Evolutionary conservation across 2,888 invertebrate species (phyloP).

Genomic region (Cryptus armator): DNA sequence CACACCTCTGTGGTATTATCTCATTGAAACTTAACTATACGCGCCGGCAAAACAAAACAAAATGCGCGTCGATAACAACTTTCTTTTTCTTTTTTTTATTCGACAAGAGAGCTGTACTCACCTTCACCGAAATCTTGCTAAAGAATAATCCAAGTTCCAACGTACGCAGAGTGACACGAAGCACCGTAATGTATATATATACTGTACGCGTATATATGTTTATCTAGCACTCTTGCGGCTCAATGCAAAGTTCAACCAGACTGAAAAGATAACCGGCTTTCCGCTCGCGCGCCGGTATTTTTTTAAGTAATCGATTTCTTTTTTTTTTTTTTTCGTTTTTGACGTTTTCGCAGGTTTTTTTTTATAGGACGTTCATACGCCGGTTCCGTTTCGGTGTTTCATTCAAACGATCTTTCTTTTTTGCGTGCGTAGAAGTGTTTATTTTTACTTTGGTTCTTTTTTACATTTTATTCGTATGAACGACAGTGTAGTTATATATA

Average conservation of each 20-base stretch:
- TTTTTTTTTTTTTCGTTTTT: neutral
- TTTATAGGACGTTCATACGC: neutral
- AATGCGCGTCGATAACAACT: neutral
- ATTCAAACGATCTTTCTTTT: neutral
- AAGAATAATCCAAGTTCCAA: neutral
- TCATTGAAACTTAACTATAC: too few species aligned
- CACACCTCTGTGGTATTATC: too few species aligned
- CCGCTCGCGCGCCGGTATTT: neutral
- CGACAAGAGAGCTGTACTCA: neutral
- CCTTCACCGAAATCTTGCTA: neutral
- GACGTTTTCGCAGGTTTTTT: neutral
- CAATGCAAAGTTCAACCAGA: constrained; percentile 38
- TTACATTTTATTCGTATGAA: neutral
- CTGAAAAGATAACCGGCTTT: constrained; percentile 35
- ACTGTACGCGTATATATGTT: neutral
- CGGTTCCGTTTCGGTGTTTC: neutral
- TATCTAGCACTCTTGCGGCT: neutral
- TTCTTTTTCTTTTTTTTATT: neutral
- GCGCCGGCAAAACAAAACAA: too few species aligned
- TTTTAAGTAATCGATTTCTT: neutral
- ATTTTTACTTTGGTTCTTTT: neutral
- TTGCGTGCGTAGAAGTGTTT: neutral
- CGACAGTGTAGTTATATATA: neutral
- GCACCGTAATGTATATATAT: neutral
- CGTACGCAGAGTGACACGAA: neutral